Evolutionary conservation across 2,888 invertebrate species (phyloP), one percentile per base, ranked within the genome.

Genomic region (Dendrolimus houi): DNA sequence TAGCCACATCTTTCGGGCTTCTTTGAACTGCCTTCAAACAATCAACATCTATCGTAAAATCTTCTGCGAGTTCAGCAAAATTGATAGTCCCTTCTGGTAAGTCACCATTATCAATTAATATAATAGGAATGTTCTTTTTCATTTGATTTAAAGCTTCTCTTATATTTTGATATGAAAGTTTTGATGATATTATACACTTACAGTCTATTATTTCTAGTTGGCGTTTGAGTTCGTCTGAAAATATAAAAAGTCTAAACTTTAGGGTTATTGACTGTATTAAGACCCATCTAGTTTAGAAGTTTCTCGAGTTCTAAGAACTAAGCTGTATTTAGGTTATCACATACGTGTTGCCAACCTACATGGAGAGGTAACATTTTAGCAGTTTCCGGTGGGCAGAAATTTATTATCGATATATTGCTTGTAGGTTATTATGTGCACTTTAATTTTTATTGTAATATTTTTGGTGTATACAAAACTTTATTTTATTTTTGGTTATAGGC

Each of bases 181-280:
- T 85, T 0, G 92, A 89, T 1, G 94, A 91, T n/a, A 96, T 85
- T 0, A 95, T 74, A 0, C 92, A 92, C 82, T 94, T 94, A 54
- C 94, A 92, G 40, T 91, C 83, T 29, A 94, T 92, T 60, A 92
- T 82, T 57, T 85, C 76, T 29, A 96, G 65, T 74, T 95, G 96
- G 29, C 91, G 91, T 53, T 91, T 80, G 1, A 96, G 92, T 89
- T 96, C 96, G 63, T 94, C 96, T 96, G 85, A 55, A 92, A 82
- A 52, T 10, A 14, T 10, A 14, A 55, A 61, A 59, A 53, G 1
- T 53, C 3, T 17, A 9, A 3, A 29, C 3, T 29, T 29, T 29
- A 29, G 29, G 29, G 3, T 29, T 29, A 29, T 29, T 29, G 6
- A 6, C 6, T 29, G 29, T 29, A 29, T 29, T 29, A 6, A 29